A percentile compares a stretch with the other conserved stretches of the same genome.
Conservation (phyloP, 2,797 vertebrate genomes). For the Merluccius polli region DNA sequence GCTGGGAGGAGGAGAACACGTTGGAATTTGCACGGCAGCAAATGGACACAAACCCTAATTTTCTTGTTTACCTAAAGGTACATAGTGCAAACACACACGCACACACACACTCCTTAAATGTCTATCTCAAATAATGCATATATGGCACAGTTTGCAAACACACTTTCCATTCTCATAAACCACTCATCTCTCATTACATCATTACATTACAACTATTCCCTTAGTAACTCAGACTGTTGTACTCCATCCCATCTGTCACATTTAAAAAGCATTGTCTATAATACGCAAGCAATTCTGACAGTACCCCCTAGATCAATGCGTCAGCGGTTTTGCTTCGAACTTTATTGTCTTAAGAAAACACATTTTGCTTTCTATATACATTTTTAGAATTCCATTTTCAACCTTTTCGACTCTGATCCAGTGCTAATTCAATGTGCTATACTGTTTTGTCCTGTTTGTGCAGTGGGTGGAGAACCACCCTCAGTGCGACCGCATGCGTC, state of each 20-base stretch:
- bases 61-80: constrained; percentile 73
- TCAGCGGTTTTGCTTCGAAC: neutral
- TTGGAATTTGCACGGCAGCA: constrained; percentile 73
- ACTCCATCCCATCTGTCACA: neutral
- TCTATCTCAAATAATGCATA: neutral
- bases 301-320: neutral
- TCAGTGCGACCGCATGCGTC: constrained; percentile 71
- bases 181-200: constrained; percentile 25
- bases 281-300: no score
- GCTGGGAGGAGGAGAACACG: constrained; percentile 72
- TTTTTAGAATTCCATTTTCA: neutral
- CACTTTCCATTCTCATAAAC: constrained; percentile 28
- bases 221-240: constrained; percentile 35
- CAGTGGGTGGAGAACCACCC: constrained; percentile 86
- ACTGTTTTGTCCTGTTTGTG: constrained; percentile 10
- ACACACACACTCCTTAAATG: neutral
- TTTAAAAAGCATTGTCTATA: neutral
- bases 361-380: neutral
- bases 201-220: constrained; percentile 12
- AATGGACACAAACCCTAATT: constrained; percentile 72
- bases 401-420: no score
- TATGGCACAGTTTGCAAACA: no score
- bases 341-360: neutral
- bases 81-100: neutral
- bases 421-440: neutral